phyloP scores from a whole-genome alignment of 2,888 invertebrate species.

The Suillia variegata region DNA sequence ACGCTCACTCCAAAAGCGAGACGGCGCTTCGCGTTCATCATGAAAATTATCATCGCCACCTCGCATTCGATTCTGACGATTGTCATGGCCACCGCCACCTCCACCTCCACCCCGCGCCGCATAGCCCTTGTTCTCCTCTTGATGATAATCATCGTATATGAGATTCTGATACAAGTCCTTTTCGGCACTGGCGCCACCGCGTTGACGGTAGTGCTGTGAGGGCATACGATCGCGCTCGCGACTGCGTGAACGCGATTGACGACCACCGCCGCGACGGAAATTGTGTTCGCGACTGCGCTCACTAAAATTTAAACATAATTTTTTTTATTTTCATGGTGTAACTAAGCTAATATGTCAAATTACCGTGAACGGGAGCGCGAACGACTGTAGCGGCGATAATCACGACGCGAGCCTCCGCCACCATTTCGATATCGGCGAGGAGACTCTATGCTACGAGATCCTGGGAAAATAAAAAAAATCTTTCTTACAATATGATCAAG shows the following conservation, averaged over 20 bases:
- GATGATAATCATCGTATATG: slow-evolving; percentile 58
- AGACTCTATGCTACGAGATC: slow-evolving; percentile 43
- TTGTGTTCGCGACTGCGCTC: slow-evolving; percentile 53
- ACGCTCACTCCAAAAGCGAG: slow-evolving; percentile 37
- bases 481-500: background rate
- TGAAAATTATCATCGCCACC: slow-evolving; percentile 36
- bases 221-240: slow-evolving; percentile 47
- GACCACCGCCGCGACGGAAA: slow-evolving; percentile 49
- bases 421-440: slow-evolving; percentile 43
- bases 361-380: slow-evolving; percentile 57
- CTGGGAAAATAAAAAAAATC: too few species aligned
- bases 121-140: slow-evolving; percentile 43
- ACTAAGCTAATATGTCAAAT: background rate
- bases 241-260: slow-evolving; percentile 55
- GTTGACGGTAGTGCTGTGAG: slow-evolving; percentile 30
- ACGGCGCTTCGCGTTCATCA: slow-evolving; percentile 35
- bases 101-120: slow-evolving; percentile 36
- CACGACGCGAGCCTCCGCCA: slow-evolving; percentile 41
- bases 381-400: slow-evolving; percentile 53
- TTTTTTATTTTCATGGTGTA: slow-evolving; percentile 2
- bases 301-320: slow-evolving; percentile 33
- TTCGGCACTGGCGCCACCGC: slow-evolving; percentile 40
- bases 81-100: slow-evolving; percentile 35
- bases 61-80: slow-evolving; percentile 35
- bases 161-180: slow-evolving; percentile 58